phyloP scores from a whole-genome alignment of 1,140 invertebrate species.

The Lepeophtheirus salmonis region DNA sequence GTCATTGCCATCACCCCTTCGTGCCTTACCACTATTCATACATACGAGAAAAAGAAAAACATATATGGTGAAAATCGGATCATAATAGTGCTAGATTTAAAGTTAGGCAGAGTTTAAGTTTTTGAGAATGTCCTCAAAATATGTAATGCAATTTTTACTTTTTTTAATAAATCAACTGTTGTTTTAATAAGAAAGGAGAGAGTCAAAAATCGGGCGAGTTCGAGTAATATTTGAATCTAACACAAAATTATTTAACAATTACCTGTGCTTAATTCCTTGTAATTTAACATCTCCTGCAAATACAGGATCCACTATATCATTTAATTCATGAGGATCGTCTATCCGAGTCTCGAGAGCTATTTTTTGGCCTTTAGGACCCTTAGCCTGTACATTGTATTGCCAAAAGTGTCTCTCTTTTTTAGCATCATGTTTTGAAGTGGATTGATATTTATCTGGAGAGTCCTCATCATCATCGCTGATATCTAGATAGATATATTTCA shows the following conservation, averaged over 20 bases:
- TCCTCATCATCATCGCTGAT: constrained; percentile 5
- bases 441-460: too few relatives aligned
- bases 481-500: constrained; percentile 5
- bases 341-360: constrained; percentile 57
- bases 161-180: not conserved
- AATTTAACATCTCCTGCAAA: constrained; percentile 73
- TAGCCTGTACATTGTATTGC: constrained; percentile 97
- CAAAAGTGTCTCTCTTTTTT: constrained; percentile 82
- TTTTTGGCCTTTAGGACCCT: constrained; percentile 83
- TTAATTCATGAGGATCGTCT: constrained; percentile 77
- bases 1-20: constrained; percentile 93
- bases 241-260: constrained; percentile 7
- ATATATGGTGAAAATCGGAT: not conserved
- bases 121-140: too few relatives aligned
- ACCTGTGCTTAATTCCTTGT: constrained; percentile 72
- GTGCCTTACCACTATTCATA: constrained; percentile 60
- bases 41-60: constrained; percentile 20
- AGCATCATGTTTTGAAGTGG: constrained; percentile 13
- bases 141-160: too few relatives aligned
- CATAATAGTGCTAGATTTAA: too few relatives aligned
- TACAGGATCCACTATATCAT: constrained; percentile 73
- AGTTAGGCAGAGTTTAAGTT: too few relatives aligned
- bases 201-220: not conserved
- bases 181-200: not conserved
- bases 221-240: constrained; percentile 17